Evolutionary conservation across 2,888 invertebrate genomes (phyloP).

Genomic region (Ophioninae sp.): DNA sequence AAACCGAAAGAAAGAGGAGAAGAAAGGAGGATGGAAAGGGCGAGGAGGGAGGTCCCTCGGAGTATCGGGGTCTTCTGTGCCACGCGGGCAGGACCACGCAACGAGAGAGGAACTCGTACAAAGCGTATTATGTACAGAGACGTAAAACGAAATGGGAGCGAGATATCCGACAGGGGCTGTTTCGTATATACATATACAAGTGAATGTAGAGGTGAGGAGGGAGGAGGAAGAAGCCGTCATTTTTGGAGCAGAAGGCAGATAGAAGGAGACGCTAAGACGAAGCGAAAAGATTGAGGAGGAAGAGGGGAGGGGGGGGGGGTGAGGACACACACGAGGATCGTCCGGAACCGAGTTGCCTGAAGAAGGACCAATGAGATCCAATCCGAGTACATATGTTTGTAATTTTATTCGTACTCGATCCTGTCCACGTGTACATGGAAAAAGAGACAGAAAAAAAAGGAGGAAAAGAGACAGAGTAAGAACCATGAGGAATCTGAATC

Average conservation of each 20-base stretch:
- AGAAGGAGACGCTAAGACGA: constrained; percentile 56
- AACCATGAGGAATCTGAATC: constrained; percentile 45
- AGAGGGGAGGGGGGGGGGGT: constrained; percentile 61
- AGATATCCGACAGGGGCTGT: constrained; percentile 72
- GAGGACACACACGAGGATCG: constrained; percentile 56
- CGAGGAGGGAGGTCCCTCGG: constrained; percentile 58
- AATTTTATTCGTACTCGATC: constrained; percentile 1
- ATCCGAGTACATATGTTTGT: background rate
- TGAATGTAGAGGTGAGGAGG: constrained; percentile 58
- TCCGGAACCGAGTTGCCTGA: constrained; percentile 48
- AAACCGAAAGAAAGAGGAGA: constrained; percentile 44
- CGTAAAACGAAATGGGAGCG: constrained; percentile 77
- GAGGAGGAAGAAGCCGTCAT: constrained; percentile 45
- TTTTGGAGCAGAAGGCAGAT: constrained; percentile 44
- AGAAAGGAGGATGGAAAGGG: constrained; percentile 49
- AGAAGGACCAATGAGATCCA: constrained; percentile 38
- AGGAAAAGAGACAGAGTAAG: constrained; percentile 19
- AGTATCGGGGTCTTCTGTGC: constrained; percentile 52
- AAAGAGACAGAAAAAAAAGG: constrained; percentile 3
- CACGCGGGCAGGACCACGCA: constrained; percentile 49
- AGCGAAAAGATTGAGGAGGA: constrained; percentile 53
- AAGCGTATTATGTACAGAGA: constrained; percentile 78
- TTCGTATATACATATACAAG: constrained; percentile 31
- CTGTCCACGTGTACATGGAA: background rate
- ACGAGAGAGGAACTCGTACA: constrained; percentile 68